phyloP scores from a whole-genome alignment of 2,797 vertebrate genomes.

The Aythya fuligula region DNA sequence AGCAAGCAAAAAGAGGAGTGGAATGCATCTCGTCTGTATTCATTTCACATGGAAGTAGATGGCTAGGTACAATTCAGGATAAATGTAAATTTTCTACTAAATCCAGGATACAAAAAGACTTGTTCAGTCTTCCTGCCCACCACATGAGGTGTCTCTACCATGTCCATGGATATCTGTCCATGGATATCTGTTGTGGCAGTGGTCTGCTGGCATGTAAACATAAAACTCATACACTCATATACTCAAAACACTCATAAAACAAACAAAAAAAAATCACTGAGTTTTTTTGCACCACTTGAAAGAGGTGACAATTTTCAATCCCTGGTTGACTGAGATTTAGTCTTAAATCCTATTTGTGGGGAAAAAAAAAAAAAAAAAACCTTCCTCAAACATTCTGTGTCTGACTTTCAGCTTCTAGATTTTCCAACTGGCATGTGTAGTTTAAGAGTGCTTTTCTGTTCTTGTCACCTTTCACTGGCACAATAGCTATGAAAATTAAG shows the following conservation, averaged over 20 bases:
- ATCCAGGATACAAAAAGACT: background rate
- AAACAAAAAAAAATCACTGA: background rate
- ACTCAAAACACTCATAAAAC: background rate
- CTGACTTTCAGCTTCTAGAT: background rate
- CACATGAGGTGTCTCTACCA: fast-evolving
- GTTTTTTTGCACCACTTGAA: background rate
- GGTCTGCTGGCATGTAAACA: background rate
- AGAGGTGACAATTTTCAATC: background rate
- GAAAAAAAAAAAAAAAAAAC: background rate
- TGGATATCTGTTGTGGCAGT: background rate
- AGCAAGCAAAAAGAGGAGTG: background rate
- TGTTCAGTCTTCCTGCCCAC: background rate
- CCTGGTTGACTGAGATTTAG: background rate
- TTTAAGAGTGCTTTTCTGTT: background rate
- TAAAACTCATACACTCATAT: no score
- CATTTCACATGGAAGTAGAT: background rate
- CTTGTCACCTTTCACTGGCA: background rate
- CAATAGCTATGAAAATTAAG: background rate
- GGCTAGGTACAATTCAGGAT: background rate
- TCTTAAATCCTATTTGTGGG: background rate
- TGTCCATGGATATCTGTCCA: background rate
- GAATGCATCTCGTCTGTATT: background rate
- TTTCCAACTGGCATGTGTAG: background rate
- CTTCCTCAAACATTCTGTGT: background rate
- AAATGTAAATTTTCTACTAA: background rate